Base-by-base conservation (phyloP, 2,888 invertebrate species). In the Coelinius sp. region DNA sequence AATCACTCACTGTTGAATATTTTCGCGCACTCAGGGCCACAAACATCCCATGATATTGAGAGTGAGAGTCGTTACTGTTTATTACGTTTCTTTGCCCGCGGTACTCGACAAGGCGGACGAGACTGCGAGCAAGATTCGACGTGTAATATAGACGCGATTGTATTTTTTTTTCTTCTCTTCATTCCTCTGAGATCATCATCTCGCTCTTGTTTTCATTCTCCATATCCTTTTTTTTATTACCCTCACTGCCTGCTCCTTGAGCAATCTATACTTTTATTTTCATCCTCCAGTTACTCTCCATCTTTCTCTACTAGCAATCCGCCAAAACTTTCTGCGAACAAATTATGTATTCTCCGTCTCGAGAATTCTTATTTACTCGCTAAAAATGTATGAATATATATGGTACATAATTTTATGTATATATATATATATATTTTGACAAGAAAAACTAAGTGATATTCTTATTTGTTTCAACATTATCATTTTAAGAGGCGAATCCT, bases 91-190 rank as follows among this genome's bases (percentile, higher is more conserved):
- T 68, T 71, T 71, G 53, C 66, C 68, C 67, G 72, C 73, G 72
- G 74, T 79, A 76, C 67, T 53, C 73, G 72, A 66, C 56, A 71
- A 56, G 71, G 75, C 75, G 71, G 69, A 70, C 62, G 71, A 62
- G 76, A 79, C 76, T 78, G 80, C 75, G 73, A 81, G 82, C 80
- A 80, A 81, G 81, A 83, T 81, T 81, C 81, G 78, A 81, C 79
- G 80, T 83, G 82, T 80, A 75, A 75, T 83, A 83, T 83, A 81
- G 78, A 81, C 76, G 78, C 80, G 78, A 71, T 71, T 74, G 73
- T 76, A 65, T 73, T 69, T 74, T 75, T 69, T 66, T n/a, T 69
- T 25, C 73, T 71, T 56, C 22, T 49, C 68, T 59, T 63, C 64
- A 35, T 46, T 66, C 31, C 69, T 25, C 10, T 71, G 14, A 14